Conservation (phyloP, 2,888 invertebrate genomes). For the Eulithis testata region DNA sequence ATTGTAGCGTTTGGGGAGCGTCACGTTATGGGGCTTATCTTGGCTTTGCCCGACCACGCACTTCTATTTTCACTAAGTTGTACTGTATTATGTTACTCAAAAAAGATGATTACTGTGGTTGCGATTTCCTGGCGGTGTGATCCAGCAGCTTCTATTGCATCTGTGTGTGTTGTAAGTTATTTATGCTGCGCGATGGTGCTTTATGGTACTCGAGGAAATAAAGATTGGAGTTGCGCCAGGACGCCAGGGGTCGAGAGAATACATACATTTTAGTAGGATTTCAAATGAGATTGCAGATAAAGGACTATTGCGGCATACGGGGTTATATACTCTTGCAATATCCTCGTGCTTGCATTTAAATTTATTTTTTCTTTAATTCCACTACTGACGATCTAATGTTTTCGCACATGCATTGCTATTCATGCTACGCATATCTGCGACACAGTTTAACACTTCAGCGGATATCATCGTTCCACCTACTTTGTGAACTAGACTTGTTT, state of each 20-base stretch:
- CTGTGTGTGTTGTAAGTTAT: slow-evolving; percentile 50
- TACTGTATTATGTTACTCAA: slow-evolving; percentile 7
- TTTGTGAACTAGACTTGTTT: too few species aligned
- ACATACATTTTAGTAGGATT: slow-evolving; percentile 54
- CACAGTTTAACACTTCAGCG: too few species aligned
- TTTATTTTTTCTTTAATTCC: too few species aligned
- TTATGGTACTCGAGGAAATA: slow-evolving; percentile 59
- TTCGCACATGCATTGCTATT: too few species aligned
- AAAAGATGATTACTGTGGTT: neutral
- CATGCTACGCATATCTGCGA: too few species aligned
- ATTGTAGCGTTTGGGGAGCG: slow-evolving; percentile 15
- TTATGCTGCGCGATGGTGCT: slow-evolving; percentile 59
- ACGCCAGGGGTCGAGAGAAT: slow-evolving; percentile 49
- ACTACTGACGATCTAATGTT: too few species aligned
- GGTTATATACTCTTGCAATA: slow-evolving; percentile 21
- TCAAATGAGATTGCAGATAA: slow-evolving; percentile 58
- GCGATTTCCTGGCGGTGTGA: neutral
- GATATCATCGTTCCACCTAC: too few species aligned
- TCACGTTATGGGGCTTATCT: slow-evolving; percentile 27
- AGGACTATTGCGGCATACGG: slow-evolving; percentile 20
- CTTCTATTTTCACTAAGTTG: slow-evolving; percentile 11
- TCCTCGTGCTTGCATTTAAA: neutral
- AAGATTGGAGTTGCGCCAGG: slow-evolving; percentile 69
- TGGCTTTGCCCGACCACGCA: slow-evolving; percentile 20
- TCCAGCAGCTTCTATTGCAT: slow-evolving; percentile 4